Evolutionary conservation across 2,113 vertebrate species (phyloP).

Genomic region (Silurus asotus): DNA sequence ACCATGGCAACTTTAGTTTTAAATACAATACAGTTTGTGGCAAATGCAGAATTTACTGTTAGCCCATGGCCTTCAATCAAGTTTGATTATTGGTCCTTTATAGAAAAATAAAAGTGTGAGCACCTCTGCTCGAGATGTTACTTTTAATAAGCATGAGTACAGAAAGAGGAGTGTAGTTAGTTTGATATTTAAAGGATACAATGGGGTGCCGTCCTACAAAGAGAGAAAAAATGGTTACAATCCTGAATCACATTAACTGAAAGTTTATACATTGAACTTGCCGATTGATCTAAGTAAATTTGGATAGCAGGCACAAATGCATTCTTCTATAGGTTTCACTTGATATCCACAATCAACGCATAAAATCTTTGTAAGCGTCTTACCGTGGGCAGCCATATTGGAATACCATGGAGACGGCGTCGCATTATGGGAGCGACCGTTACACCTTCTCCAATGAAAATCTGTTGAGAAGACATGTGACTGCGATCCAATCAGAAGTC

Average conservation of each 20-base stretch:
- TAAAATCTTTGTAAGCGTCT: constrained; percentile 9
- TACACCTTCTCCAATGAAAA: background rate
- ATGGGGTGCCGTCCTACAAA: constrained; percentile 52
- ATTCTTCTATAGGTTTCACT: background rate
- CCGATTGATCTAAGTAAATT: background rate
- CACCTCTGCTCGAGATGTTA: background rate
- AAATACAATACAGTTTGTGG: too few species aligned
- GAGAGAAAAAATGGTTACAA: constrained; percentile 8
- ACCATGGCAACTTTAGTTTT: too few species aligned
- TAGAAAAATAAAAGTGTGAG: too few species aligned
- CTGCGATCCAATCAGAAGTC: constrained; percentile 21
- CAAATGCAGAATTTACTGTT: too few species aligned
- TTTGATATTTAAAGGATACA: constrained; percentile 54
- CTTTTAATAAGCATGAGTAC: background rate
- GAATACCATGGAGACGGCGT: constrained; percentile 56
- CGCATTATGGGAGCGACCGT: background rate
- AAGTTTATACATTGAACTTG: background rate
- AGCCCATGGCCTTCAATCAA: too few species aligned
- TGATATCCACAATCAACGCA: background rate
- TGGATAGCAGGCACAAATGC: background rate
- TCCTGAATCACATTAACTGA: background rate
- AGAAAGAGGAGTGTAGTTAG: background rate
- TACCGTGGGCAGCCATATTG: constrained; percentile 58
- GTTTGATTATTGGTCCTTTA: too few species aligned
- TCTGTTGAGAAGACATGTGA: background rate